Evolutionary conservation across 2,888 invertebrate species (phyloP), one percentile per base, ranked within the genome.

Genomic region (Lamproptera curius): DNA sequence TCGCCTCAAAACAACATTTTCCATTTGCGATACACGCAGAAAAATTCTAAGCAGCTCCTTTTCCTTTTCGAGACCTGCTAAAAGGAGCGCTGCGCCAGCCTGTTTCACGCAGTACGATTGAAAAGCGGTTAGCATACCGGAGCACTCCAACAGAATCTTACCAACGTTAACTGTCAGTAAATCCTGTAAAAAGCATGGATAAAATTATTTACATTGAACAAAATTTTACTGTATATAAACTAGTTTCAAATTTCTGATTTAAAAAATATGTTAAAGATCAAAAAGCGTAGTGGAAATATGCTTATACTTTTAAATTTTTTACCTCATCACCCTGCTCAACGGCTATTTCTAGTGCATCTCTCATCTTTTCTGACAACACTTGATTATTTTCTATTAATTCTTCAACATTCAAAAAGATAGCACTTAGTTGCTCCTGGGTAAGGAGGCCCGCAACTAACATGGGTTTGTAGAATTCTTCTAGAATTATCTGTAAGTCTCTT

Each of bases 31-130:
- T 50, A 97, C 98, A 74, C 96, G 92, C 50, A 98, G 90, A 82
- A 98, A 98, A 81, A 98, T 97, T 75, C 97, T 90, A 59, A 98
- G 87, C 47, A 98, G 90, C 76, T 98, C 97, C 77, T 97, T 97
- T 72, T 98, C 97, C 81, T 97, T 96, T 85, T 97, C 97, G 50
- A 97, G 89, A 72, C 96, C 95, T 54, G 97, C 95, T 56, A 98
- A 81, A 33, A 97, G 87, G 44, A 97, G 85, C 55, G 96, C 96
- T 26, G 97, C 97, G 39, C 94, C 92, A 43, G 96, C 97, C 90
- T 97, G 97, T 58, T 97, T 92, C 26, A 97, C 94, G 76, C 98
- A 98, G 75, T 98, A 98, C 43, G 94, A 95, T 82, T 97, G 97
- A 76, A 98, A 98, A 28, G 96, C 96, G 67, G 96, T 94, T 60